Base-by-base conservation (phyloP, 2,113 vertebrate genomes). In the Prochilodus magdalenae region DNA sequence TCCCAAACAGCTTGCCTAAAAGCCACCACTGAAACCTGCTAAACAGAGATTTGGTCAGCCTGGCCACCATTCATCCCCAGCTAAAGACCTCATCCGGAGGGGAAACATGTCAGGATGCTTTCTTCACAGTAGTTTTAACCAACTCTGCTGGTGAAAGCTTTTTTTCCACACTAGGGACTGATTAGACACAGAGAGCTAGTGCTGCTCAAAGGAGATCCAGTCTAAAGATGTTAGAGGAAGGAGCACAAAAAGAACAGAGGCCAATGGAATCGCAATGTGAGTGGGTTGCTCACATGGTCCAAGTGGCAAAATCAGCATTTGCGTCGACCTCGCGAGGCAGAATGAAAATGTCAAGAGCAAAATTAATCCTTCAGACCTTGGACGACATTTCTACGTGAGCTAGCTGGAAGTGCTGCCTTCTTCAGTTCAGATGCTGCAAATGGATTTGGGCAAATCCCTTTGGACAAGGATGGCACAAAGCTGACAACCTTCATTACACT, bases 401-500 rank as follows among this genome's bases (percentile, higher is more conserved):
- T 40, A 36, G 33, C 66, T 70, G 24, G 36, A 40, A 70, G 33
- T 70, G 66, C 33, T 70, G 36, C 40, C 30, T 44, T 70, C 33
- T 44, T 22, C 66, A 44, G 18, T 13, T 40, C 36, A 44, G 33
- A 70, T 70, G 66, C 40, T 40, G n/a, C 36, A 44, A 70, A 70
- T 44, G 36, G 66, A 70, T 70, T 70, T 70, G 66, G 44, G 24
- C 24, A 77, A n/a, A 77, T 65, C 60, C 62, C 20, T 67, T 66
- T 77, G 75, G 60, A 66, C 63, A 77, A 33, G 20, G 62, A 53
- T 22, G 51, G 27, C 36, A 27, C 62, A 53, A 44, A 33, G 75
- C 62, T 66, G 75, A 66, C 75, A 66, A 66, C 44, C 47, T 77
- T 53, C 53, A 66, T 77, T 63, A 51, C 44, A 77, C 4, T 20